Evolutionary conservation across 2,113 vertebrate genomes (phyloP), one percentile per base, ranked within the genome.

Genomic region (Aldabrachelys gigantea): DNA sequence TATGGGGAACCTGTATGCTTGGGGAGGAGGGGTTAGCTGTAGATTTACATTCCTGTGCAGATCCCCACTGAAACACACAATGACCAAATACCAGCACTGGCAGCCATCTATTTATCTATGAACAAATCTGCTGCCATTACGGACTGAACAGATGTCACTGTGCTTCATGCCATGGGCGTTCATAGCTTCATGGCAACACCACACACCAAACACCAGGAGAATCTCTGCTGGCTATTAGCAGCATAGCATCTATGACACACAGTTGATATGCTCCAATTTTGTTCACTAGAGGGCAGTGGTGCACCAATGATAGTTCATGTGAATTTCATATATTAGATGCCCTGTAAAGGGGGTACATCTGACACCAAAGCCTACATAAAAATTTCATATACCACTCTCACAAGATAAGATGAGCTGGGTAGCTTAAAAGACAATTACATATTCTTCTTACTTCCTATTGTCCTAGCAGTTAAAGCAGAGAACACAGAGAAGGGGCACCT

Each of bases 101-200:
- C 21, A 35, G 19, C 11, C 56, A 88, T 10, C n/a, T 76, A 62
- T 24, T 25, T 44, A 41, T 54, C 21, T 14, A 47, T 84, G 84
- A 53, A 31, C 0, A 10, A 27, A 44, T 50, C 10, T 59, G 7
- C 10, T 11, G 31, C 80, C 50, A 3, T 0, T 5, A 47, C 24
- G 24, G 78, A 31, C 21, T 0, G 6, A 47, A 13, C 0, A 1
- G 16, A 4, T 3, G 12, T 0, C 0, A 0, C 80, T 56, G 41
- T 11, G 78, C n/a, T 54, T 80, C 0, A 0, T 2, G 14, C 27
- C 24, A 1, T 38, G 53, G 83, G 19, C 5, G 2, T 22, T 72
- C n/a, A 38, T 4, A 72, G 65, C 65, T 38, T 38, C n/a, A 7
- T 72, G 65, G 65, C 35, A 38, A 38, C 35, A 9, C 9, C n/a